Conservation (phyloP, 2,113 vertebrate genomes). For the Siphamia tubifer region DNA sequence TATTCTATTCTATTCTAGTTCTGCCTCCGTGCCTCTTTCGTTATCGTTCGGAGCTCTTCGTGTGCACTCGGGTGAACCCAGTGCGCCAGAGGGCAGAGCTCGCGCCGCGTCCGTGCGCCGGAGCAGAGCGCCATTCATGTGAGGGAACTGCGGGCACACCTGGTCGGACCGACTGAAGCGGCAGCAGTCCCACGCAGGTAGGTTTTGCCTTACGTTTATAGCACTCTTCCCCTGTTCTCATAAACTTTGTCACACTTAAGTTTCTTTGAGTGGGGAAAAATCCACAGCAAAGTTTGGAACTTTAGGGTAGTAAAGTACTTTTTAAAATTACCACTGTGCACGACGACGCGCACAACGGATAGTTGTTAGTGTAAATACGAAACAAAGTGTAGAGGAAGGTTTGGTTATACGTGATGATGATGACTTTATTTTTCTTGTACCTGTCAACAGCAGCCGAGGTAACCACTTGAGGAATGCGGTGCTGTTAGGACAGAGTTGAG, state of each 20-base stretch:
- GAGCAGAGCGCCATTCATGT: slow-evolving; percentile 31
- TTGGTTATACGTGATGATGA: not conserved
- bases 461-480: slow-evolving; percentile 65
- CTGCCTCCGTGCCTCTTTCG: slow-evolving; percentile 20
- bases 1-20: no score
- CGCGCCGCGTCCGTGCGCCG: slow-evolving; percentile 11
- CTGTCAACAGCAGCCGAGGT: slow-evolving; percentile 48
- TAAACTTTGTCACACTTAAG: not conserved
- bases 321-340: not conserved
- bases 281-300: not conserved
- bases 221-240: no score
- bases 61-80: slow-evolving; percentile 5
- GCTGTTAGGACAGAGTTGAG: slow-evolving; percentile 36
- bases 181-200: slow-evolving; percentile 55
- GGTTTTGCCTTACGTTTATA: not conserved
- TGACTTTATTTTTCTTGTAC: slow-evolving; percentile 32
- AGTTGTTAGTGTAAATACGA: not conserved
- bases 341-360: not conserved
- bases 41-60: slow-evolving; percentile 48
- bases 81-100: slow-evolving; percentile 37
- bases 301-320: not conserved
- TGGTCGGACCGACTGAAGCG: slow-evolving; percentile 34
- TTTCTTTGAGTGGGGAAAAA: not conserved
- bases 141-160: slow-evolving; percentile 57
- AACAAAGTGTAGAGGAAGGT: not conserved